A percentile compares a stretch with the other conserved stretches of the same genome.
phyloP scores from a whole-genome alignment of 2,888 invertebrate species.

The Papilio protenor region DNA sequence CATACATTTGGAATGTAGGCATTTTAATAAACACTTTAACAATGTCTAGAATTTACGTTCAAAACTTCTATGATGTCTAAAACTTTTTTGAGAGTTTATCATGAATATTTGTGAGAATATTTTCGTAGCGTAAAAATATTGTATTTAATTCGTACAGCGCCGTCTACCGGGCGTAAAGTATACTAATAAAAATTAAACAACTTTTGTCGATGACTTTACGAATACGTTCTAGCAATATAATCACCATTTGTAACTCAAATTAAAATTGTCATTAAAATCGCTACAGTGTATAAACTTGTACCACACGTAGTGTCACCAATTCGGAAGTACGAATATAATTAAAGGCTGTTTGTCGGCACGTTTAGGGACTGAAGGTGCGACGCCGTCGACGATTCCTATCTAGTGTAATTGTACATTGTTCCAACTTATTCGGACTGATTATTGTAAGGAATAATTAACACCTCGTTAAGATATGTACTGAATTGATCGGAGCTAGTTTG shows the following conservation, averaged over 20 bases:
- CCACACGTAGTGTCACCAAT: constrained; percentile 54
- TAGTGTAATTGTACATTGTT: constrained; percentile 62
- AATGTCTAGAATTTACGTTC: background rate
- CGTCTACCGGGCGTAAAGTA: too few species aligned
- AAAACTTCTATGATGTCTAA: background rate
- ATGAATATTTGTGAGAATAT: too few species aligned
- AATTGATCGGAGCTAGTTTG: background rate
- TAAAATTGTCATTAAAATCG: constrained; percentile 38
- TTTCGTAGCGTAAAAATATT: too few species aligned
- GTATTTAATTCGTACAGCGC: too few species aligned
- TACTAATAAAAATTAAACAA: too few species aligned
- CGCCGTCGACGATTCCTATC: constrained; percentile 53
- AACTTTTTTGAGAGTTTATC: background rate
- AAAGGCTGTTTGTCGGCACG: constrained; percentile 62
- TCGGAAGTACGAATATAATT: constrained; percentile 72
- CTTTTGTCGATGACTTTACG: too few species aligned
- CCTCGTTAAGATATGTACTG: background rate
- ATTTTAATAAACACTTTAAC: background rate
- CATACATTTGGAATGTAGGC: background rate
- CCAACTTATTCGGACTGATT: constrained; percentile 41
- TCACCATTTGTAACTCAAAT: background rate
- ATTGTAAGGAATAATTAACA: constrained; percentile 37
- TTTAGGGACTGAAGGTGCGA: constrained; percentile 56
- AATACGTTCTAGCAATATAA: too few species aligned
- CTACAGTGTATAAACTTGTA: constrained; percentile 47